phyloP scores from a whole-genome alignment of 2,113 vertebrate genomes.

The Tachycineta bicolor region DNA sequence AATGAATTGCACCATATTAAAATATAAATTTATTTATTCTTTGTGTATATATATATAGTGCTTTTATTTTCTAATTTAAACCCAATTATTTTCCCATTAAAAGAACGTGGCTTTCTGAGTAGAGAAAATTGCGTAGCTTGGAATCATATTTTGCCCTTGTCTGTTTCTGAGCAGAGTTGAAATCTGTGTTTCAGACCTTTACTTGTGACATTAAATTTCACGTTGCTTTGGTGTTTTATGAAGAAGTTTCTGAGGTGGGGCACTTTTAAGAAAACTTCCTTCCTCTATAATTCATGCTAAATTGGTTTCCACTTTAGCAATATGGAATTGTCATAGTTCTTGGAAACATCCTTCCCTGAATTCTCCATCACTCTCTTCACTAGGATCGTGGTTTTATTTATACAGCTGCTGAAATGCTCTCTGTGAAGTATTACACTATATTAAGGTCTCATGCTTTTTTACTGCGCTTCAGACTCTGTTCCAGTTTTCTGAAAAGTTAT shows the following conservation, averaged over 20 bases:
- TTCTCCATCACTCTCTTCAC: background rate
- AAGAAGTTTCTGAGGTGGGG: background rate
- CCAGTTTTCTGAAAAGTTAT: background rate
- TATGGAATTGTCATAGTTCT: background rate
- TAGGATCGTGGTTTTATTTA: background rate
- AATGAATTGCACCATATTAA: background rate
- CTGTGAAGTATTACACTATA: background rate
- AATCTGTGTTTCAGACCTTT: background rate
- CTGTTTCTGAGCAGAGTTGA: background rate
- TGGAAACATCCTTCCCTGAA: background rate
- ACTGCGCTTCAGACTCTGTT: background rate
- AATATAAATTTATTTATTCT: background rate
- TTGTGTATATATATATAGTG: background rate
- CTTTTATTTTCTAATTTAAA: background rate
- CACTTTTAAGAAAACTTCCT: background rate
- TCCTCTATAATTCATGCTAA: background rate
- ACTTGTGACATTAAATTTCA: background rate
- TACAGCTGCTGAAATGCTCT: background rate
- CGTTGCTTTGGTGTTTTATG: background rate
- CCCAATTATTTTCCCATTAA: background rate
- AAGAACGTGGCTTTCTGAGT: background rate
- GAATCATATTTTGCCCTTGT: background rate
- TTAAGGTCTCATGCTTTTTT: background rate
- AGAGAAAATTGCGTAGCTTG: background rate
- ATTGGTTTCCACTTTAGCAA: background rate